A percentile compares a stretch with the other conserved stretches of the same genome.
phyloP scores from a whole-genome alignment of 2,113 vertebrate genomes.

The Rhinoderma darwinii region DNA sequence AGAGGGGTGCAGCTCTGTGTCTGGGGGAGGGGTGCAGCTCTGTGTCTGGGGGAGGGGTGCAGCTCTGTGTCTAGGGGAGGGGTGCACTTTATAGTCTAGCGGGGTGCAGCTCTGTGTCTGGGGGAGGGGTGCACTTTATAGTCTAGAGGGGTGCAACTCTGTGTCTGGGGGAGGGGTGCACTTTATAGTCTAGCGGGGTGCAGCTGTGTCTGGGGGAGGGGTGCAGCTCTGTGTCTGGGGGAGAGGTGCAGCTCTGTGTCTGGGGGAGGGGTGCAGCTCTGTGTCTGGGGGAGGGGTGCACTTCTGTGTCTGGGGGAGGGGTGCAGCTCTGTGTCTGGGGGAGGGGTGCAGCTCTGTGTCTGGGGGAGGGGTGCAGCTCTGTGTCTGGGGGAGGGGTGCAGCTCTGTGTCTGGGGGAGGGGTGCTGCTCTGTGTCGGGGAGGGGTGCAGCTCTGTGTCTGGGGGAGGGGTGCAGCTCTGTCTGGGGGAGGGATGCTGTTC shows the following conservation, averaged over 20 bases:
- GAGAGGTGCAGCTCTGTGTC: background rate
- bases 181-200: no score
- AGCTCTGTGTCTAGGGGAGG: no score
- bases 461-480: no score
- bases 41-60: background rate
- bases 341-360: conserved; percentile 2
- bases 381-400: background rate
- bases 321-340: background rate
- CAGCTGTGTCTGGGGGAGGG: background rate
- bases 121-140: background rate
- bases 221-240: background rate
- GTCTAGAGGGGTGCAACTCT: background rate
- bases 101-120: background rate
- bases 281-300: background rate
- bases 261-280: background rate
- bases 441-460: conserved; percentile 5
- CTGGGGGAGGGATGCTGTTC: no score
- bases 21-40: background rate
- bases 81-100: background rate
- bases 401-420: background rate
- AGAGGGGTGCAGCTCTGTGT: conserved; percentile 2
- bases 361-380: background rate
- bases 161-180: background rate
- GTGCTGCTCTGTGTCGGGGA: background rate
- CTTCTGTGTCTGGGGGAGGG: no score